phyloP scores from a whole-genome alignment of 2,888 invertebrate genomes.

The Ceraclea dissimilis region DNA sequence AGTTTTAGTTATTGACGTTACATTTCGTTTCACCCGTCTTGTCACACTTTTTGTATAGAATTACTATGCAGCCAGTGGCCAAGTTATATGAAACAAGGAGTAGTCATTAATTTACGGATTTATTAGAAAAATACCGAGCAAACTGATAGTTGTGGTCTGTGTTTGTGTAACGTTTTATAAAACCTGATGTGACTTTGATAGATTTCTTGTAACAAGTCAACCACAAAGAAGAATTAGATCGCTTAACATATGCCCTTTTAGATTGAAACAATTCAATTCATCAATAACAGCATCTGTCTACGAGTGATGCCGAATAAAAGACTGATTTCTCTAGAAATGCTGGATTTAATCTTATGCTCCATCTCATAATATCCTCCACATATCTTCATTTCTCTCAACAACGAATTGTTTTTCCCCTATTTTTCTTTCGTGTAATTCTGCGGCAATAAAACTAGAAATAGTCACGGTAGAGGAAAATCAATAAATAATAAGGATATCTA shows the following conservation, averaged over 20 bases:
- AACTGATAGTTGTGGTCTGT: too few relatives aligned
- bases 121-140: too few relatives aligned
- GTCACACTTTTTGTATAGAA: too few relatives aligned
- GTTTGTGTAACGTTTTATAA: too few relatives aligned
- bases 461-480: slow-evolving; percentile 15
- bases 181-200: background rate
- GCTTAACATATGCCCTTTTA: background rate
- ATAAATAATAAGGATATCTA: slow-evolving; percentile 17
- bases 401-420: background rate
- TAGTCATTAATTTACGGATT: too few relatives aligned
- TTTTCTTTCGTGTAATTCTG: background rate
- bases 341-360: background rate
- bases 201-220: background rate
- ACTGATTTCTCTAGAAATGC: background rate
- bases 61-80: too few relatives aligned
- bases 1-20: too few relatives aligned
- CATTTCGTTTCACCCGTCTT: too few relatives aligned
- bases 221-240: background rate
- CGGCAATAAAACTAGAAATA: background rate
- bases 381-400: background rate
- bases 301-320: background rate
- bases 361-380: background rate
- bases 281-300: slow-evolving; percentile 1
- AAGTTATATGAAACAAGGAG: too few relatives aligned
- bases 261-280: background rate